Percentiles rank a stretch among this genome's conserved stretches.
These are phyloP conservation scores for Lucifuga dentata DNA, from an alignment of 2,113 vertebrate genomes.

Conservation along the genomic window DNA sequence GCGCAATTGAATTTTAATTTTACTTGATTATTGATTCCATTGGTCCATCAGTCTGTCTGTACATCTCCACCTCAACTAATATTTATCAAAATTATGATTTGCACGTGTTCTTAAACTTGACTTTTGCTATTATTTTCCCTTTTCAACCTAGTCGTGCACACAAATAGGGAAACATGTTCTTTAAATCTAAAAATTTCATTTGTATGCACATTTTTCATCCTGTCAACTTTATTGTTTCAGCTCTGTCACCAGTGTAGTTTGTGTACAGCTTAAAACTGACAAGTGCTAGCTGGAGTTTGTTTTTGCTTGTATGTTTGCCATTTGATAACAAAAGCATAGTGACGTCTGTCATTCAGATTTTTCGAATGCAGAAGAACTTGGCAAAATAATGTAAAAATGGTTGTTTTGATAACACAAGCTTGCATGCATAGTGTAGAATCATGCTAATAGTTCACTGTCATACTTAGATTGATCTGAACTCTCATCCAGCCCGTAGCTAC, in stretches of 20 bases:
- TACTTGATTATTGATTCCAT: neutral
- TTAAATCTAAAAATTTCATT: neutral
- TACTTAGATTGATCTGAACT: constrained; percentile 6
- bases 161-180: neutral
- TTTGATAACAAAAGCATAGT: too few species aligned
- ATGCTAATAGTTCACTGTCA: constrained; percentile 3
- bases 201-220: neutral
- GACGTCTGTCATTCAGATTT: too few species aligned
- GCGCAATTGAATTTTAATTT: too few species aligned
- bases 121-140: too few species aligned
- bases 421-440: constrained; percentile 5
- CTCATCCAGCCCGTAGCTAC: neutral
- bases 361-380: too few species aligned
- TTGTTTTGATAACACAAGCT: too few species aligned
- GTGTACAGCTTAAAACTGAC: neutral
- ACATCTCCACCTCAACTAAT: constrained; percentile 47
- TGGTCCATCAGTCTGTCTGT: constrained; percentile 36
- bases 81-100: constrained; percentile 21
- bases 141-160: neutral
- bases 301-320: too few species aligned
- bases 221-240: constrained; percentile 17
- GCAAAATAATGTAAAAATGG: neutral
- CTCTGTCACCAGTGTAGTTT: constrained; percentile 41
- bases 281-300: too few species aligned
- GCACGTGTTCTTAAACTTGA: too few species aligned